Percentiles rank a stretch among this genome's conserved stretches.
These are phyloP conservation scores for Lithosia quadra DNA, from an alignment of 2,888 invertebrate species.

Conservation along the genomic window DNA sequence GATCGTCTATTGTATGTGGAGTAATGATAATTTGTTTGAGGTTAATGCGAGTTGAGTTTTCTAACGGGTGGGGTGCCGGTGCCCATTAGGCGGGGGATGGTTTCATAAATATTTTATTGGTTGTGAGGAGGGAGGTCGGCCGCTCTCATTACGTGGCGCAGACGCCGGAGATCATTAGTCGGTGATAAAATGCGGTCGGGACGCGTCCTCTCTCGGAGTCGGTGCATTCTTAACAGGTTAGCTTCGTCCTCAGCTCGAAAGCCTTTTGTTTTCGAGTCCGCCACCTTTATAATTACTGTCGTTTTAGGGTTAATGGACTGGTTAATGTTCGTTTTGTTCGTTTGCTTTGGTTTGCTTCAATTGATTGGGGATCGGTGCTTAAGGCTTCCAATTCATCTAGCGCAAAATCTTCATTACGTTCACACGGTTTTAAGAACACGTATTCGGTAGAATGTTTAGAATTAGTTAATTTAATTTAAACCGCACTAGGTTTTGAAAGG, in stretches of 20 bases:
- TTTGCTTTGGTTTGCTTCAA: slow-evolving; percentile 50
- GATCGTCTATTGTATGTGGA: slow-evolving; percentile 73
- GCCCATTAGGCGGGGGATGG: slow-evolving; percentile 77
- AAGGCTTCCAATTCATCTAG: slow-evolving; percentile 40
- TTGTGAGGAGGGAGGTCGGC: slow-evolving; percentile 67
- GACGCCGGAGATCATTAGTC: slow-evolving; percentile 78
- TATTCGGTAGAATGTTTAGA: background rate
- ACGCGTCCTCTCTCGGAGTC: slow-evolving; percentile 58
- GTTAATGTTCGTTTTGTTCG: slow-evolving; percentile 55
- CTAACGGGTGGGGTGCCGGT: slow-evolving; percentile 69
- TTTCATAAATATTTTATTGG: slow-evolving; percentile 85
- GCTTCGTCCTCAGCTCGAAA: slow-evolving; percentile 47
- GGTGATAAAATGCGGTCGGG: slow-evolving; percentile 80
- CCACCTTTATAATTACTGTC: slow-evolving; percentile 66
- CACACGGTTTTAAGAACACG: slow-evolving; percentile 35
- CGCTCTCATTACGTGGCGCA: slow-evolving; percentile 76
- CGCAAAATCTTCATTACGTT: slow-evolving; percentile 40
- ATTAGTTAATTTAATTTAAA: background rate
- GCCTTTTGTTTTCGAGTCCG: slow-evolving; percentile 69
- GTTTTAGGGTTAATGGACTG: slow-evolving; percentile 58
- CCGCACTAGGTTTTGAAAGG: background rate
- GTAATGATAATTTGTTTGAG: slow-evolving; percentile 53
- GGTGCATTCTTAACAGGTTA: slow-evolving; percentile 69
- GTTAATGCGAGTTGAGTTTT: slow-evolving; percentile 65
- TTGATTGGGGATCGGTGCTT: slow-evolving; percentile 48